A percentile compares a stretch with the other conserved stretches of the same genome.
Conservation (phyloP, 2,113 vertebrate genomes). For the Synodontis membranacea region DNA sequence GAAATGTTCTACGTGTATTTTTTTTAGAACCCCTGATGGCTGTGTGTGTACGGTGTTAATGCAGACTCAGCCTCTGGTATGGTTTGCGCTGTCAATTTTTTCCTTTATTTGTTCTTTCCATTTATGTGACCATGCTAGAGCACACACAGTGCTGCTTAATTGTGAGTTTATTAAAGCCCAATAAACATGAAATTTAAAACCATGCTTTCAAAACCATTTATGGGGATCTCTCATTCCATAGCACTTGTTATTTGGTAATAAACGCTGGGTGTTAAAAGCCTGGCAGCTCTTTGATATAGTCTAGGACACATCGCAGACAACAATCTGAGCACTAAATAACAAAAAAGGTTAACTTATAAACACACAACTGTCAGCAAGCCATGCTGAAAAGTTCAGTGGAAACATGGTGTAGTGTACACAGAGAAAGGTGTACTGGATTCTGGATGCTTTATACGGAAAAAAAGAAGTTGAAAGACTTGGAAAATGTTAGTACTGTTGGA, state of each 20-base stretch:
- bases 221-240: neutral
- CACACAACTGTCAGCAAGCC: neutral
- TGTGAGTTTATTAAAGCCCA: constrained; percentile 35
- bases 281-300: constrained; percentile 10
- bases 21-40: constrained; percentile 1
- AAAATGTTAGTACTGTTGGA: neutral
- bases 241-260: neutral
- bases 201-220: constrained; percentile 35
- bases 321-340: constrained; percentile 1
- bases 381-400: neutral
- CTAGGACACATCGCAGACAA: constrained; percentile 1
- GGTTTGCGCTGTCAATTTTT: neutral
- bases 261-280: neutral
- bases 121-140: neutral
- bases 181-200: constrained; percentile 30
- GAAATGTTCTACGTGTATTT: neutral
- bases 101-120: neutral
- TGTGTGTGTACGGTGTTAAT: neutral
- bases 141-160: constrained; percentile 16
- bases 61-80: neutral
- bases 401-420: neutral
- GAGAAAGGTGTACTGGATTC: neutral
- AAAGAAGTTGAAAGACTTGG: neutral
- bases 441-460: neutral
- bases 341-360: neutral